Conservation (phyloP, 92 coral and sea anemone genomes). For the Nematostella vectensis region DNA sequence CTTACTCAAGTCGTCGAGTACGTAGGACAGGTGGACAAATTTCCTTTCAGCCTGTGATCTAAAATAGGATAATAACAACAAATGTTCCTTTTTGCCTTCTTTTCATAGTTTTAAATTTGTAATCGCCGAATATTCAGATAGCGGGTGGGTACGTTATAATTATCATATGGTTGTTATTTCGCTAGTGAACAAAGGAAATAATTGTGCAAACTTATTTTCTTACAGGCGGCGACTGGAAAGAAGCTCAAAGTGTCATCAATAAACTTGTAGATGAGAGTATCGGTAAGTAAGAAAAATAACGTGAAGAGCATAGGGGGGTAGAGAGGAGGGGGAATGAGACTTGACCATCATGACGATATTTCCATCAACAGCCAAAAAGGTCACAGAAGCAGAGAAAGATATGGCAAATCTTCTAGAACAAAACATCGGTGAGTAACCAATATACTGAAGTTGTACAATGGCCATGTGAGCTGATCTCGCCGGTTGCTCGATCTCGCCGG, state of each 20-base stretch:
- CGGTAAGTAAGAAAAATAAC: conserved; percentile 31
- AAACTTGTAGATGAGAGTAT: conserved; percentile 91
- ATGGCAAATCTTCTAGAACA: conserved; percentile 64
- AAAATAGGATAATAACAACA: too few relatives aligned
- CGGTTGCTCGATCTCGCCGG: too few relatives aligned
- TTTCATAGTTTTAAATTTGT: too few relatives aligned
- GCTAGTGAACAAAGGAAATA: background rate
- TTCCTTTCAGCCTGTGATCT: too few relatives aligned
- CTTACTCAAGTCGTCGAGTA: too few relatives aligned
- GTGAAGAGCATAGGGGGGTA: too few relatives aligned
- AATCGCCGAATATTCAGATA: background rate
- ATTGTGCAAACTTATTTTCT: too few relatives aligned
- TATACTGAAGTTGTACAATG: too few relatives aligned
- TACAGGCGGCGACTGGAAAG: conserved; percentile 79
- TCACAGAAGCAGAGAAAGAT: conserved; percentile 81
- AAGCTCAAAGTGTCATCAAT: conserved; percentile 87
- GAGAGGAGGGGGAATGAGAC: too few relatives aligned
- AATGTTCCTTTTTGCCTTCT: too few relatives aligned
- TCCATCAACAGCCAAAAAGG: conserved; percentile 62
- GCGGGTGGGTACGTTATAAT: background rate
- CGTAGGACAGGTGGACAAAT: too few relatives aligned
- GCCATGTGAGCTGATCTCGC: too few relatives aligned
- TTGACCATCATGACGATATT: background rate
- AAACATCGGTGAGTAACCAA: conserved; percentile 75
- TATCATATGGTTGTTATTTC: background rate